These are phyloP conservation scores for Mormoops blainvillei DNA, from an alignment of 2,113 vertebrate genomes.

Conservation along the genomic window DNA sequence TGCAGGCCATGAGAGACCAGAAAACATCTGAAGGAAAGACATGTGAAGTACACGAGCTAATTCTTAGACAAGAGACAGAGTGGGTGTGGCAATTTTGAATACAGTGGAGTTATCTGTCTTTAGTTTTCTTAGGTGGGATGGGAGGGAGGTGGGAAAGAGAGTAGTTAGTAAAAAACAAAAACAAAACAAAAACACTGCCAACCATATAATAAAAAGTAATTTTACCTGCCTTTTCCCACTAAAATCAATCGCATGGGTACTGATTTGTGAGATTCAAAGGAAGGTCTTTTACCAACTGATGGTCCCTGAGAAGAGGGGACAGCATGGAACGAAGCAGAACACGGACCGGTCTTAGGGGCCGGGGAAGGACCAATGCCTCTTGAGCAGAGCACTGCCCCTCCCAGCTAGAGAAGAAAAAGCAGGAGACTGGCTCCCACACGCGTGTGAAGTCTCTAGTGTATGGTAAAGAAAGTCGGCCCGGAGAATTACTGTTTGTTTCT, in stretches of 20 bases:
- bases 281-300: background rate
- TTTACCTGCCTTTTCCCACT: background rate
- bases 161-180: background rate
- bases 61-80: background rate
- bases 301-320: background rate
- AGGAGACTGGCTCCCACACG: background rate
- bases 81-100: background rate
- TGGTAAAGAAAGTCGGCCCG: background rate
- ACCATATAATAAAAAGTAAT: background rate
- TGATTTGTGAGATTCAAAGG: background rate
- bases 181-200: background rate
- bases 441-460: background rate
- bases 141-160: background rate
- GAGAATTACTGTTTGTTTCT: slow-evolving; percentile 2
- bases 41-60: background rate
- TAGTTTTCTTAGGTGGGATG: background rate
- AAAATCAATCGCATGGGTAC: background rate
- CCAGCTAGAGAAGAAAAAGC: background rate
- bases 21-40: background rate
- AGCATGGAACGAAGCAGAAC: background rate
- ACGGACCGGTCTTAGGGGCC: fast-evolving
- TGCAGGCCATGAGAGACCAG: background rate
- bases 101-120: background rate
- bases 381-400: background rate
- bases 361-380: background rate